Evolutionary conservation across 2,888 invertebrate species (phyloP).

Genomic region (Aspidapion aeneum): DNA sequence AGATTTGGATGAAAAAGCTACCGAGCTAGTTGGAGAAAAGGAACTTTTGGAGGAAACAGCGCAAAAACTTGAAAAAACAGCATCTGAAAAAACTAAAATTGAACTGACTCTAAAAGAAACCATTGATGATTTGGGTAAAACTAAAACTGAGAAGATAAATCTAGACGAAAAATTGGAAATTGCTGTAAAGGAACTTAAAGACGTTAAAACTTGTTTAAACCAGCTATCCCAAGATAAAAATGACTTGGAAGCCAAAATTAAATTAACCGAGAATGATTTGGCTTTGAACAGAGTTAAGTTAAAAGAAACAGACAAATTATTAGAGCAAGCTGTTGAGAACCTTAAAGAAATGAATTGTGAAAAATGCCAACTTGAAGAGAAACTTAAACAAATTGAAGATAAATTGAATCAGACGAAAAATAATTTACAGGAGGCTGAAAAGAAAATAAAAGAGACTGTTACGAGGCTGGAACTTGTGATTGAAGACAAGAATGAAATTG

Average conservation of each 20-base stretch:
- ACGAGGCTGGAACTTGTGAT: background rate
- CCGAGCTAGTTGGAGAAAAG: too few species aligned
- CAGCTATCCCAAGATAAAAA: too few species aligned
- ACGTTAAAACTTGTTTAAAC: too few species aligned
- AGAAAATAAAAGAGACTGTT: background rate
- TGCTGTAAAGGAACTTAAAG: too few species aligned
- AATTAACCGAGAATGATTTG: too few species aligned
- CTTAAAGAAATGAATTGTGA: slow-evolving; percentile 3
- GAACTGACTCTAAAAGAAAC: background rate
- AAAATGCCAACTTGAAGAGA: too few species aligned
- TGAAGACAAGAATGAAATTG: too few species aligned
- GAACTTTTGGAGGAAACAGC: background rate
- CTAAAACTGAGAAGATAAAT: background rate
- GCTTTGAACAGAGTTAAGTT: too few species aligned
- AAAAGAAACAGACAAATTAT: background rate
- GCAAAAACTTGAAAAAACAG: background rate
- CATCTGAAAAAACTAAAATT: background rate
- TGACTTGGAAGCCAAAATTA: too few species aligned
- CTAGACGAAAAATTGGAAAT: too few species aligned
- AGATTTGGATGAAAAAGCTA: too few species aligned
- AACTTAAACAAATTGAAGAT: slow-evolving; percentile 3
- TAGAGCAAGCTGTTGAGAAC: background rate
- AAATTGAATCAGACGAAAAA: slow-evolving; percentile 2
- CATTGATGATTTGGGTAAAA: background rate
- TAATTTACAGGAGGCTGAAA: background rate